phyloP scores from a whole-genome alignment of 2,797 vertebrate species.

The Lophura swinhoii region DNA sequence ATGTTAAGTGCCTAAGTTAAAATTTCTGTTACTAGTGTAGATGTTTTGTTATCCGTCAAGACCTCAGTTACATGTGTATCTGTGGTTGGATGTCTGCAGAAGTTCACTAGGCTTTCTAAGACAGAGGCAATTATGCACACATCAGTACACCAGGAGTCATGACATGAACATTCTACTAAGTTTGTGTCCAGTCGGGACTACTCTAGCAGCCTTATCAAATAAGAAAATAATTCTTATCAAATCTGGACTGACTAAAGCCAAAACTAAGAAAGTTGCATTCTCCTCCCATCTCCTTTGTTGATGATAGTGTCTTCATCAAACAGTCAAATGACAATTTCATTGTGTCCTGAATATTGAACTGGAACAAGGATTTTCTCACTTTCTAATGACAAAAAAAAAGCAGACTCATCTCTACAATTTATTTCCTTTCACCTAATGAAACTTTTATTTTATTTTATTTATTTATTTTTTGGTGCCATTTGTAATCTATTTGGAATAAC shows the following conservation, averaged over 20 bases:
- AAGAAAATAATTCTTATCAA: background rate
- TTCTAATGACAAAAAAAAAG: background rate
- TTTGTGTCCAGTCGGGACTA: accelerated
- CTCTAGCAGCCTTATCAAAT: background rate
- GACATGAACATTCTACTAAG: background rate
- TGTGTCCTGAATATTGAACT: background rate
- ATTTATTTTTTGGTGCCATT: no score
- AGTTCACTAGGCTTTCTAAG: background rate
- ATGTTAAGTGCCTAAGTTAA: background rate
- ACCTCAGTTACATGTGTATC: background rate
- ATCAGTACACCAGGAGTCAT: background rate
- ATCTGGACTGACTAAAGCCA: background rate
- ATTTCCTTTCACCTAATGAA: background rate
- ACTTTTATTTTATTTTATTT: background rate
- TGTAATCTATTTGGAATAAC: background rate
- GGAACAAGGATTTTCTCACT: background rate
- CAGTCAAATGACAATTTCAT: background rate
- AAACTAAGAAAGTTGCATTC: no score
- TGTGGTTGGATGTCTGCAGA: background rate
- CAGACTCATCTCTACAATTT: background rate
- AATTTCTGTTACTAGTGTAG: background rate
- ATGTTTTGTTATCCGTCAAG: background rate
- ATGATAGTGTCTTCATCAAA: background rate
- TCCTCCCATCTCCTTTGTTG: no score
- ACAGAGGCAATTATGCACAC: background rate